A percentile compares a stretch with the other conserved stretches of the same genome.
Conservation (phyloP, 2,113 vertebrate species). For the Sterrhoptilus dennistouni region DNA sequence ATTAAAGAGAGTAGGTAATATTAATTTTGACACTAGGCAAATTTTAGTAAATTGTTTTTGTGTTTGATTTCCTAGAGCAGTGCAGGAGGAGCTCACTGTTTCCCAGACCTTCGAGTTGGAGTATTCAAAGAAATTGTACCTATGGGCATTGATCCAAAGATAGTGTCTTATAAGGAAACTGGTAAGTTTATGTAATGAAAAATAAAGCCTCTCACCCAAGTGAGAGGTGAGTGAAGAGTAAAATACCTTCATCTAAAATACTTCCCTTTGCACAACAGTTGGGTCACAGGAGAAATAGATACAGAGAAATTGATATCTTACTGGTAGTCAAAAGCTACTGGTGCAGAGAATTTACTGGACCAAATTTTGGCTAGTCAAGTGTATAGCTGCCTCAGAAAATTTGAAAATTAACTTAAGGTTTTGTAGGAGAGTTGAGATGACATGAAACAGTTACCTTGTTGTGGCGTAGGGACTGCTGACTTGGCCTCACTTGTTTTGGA, state of each 20-base stretch:
- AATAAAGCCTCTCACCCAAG: neutral
- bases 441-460: neutral
- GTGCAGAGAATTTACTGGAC: neutral
- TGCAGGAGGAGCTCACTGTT: constrained; percentile 87
- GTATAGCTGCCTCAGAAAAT: neutral
- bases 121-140: constrained; percentile 94
- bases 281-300: neutral
- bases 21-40: neutral
- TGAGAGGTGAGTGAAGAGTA: neutral
- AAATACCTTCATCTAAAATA: neutral
- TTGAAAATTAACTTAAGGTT: neutral
- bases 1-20: neutral
- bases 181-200: constrained; percentile 74
- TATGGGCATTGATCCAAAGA: constrained; percentile 88
- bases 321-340: neutral
- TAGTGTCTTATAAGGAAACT: constrained; percentile 86
- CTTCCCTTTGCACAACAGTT: neutral
- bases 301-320: neutral
- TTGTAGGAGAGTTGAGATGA: neutral
- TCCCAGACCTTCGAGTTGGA: constrained; percentile 86
- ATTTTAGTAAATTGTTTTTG: neutral
- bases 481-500: neutral
- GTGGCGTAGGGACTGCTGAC: neutral
- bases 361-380: neutral
- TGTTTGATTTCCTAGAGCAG: constrained; percentile 81